Conservation (phyloP, 2,797 vertebrate species). For the Strix occidentalis region DNA sequence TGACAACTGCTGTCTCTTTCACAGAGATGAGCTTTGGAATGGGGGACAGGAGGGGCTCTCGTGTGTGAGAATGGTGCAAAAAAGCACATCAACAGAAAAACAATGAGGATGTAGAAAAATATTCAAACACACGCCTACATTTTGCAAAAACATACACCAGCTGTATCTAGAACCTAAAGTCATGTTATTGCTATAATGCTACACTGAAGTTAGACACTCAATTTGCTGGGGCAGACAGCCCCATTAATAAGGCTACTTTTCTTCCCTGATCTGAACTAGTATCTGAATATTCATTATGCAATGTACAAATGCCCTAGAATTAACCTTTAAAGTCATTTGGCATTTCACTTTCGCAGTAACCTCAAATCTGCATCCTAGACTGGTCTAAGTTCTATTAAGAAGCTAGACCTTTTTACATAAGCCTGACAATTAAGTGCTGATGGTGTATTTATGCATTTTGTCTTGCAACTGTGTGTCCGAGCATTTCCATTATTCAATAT, state of each 20-base stretch:
- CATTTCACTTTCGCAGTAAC: not conserved
- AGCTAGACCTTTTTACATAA: not conserved
- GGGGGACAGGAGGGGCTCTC: not conserved
- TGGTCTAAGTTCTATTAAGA: not conserved
- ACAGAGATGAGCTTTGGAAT: not conserved
- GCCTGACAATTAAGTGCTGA: not conserved
- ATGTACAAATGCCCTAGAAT: not conserved
- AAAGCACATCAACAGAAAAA: not conserved
- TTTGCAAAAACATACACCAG: not conserved
- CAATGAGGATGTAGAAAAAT: not conserved
- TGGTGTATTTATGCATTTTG: not conserved
- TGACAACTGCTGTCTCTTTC: not conserved
- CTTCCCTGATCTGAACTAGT: not conserved
- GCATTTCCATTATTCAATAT: not conserved
- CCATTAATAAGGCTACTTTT: not conserved
- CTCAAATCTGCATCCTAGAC: not conserved
- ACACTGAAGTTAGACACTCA: not conserved
- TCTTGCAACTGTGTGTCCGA: not conserved
- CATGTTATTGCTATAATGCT: not conserved
- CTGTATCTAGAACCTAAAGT: not conserved
- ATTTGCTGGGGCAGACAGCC: not conserved
- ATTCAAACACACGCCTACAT: not conserved
- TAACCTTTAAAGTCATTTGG: not conserved
- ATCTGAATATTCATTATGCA: not conserved
- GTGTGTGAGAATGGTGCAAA: not conserved